A percentile compares a stretch with the other conserved stretches of the same genome.
Evolutionary conservation across 1,140 invertebrate species (phyloP).

Genomic region (Eciton burchellii): DNA sequence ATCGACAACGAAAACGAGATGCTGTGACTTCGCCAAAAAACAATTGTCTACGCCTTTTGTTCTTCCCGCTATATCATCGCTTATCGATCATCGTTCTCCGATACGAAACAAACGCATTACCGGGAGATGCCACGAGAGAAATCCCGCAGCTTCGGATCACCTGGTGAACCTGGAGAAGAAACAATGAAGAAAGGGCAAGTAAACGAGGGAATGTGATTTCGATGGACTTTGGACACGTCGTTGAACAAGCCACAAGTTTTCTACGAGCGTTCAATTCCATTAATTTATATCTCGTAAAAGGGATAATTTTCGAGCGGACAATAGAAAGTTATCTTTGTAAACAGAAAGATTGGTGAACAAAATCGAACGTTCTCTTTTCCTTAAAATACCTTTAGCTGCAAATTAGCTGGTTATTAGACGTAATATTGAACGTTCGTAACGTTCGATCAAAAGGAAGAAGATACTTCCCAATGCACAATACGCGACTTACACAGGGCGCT

Average conservation of each 20-base stretch:
- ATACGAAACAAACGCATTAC: constrained; percentile 60
- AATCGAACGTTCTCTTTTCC: neutral
- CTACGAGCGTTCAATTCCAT: neutral
- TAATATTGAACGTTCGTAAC: neutral
- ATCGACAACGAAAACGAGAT: constrained; percentile 37
- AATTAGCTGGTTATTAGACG: neutral
- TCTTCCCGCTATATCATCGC: constrained; percentile 32
- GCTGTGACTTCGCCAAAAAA: constrained; percentile 65
- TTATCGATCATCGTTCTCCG: constrained; percentile 62
- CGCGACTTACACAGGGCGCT: too few species aligned
- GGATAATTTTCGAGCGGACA: neutral
- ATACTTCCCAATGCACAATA: too few species aligned
- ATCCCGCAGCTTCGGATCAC: constrained; percentile 65
- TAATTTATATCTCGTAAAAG: neutral
- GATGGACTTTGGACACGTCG: neutral
- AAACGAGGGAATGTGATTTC: constrained; percentile 30
- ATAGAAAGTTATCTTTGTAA: neutral
- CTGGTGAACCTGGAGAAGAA: constrained; percentile 57
- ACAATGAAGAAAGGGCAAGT: neutral
- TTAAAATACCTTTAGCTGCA: constrained; percentile 1
- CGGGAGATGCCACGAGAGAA: constrained; percentile 41
- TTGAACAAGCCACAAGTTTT: neutral
- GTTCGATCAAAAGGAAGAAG: neutral
- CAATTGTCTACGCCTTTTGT: constrained; percentile 54
- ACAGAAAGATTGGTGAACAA: too few species aligned